Evolutionary conservation across 2,888 invertebrate genomes (phyloP), one percentile per base, ranked within the genome.

Genomic region (Leuctra nigra): DNA sequence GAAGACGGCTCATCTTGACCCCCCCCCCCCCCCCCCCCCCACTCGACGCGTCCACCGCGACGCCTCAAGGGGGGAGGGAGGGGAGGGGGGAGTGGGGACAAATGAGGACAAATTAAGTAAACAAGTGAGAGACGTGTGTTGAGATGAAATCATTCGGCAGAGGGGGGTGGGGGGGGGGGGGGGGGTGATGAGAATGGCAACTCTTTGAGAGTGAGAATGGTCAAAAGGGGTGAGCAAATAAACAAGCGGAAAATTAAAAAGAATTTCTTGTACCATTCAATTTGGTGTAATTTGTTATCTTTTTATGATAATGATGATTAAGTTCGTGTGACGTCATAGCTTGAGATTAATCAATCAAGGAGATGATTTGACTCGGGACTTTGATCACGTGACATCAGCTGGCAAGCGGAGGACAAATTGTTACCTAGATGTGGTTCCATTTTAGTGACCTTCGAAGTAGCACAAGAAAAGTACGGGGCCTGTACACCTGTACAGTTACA

Each of bases 31-130:
- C 47, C 44, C 33, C 54, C 25, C 25, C 48, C 24, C 25, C 38
- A 13, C 38, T n/a, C 56, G 18, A 7, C 47, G 36, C 35, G 24
- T 41, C 33, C 16, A 22, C 46, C 46, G 13, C n/a, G 41, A 4
- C 16, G 14, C 47, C 47, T 23, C 29, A 14, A 23, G 9, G 47
- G 29, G 22, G 47, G 16, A 14, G 47, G 22, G 25, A 16, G 7
- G 18, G 11, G 23, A n/a, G 24, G 53, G 23, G 22, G 53, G 11
- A 24, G 53, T 4, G 20, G 46, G 33, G 54, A 54, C 54, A 54
- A 54, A 54, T 54, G 54, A 54, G 54, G 46, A 54, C 54, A 54
- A 54, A 54, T 54, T 54, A 54, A 54, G 54, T 44, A 54, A 54
- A 54, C 54, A 54, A 20, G 36, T 33, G 38, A 36, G 16, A 36